phyloP scores from a whole-genome alignment of 1,140 invertebrate species.

The Diachasmimorpha longicaudata region DNA sequence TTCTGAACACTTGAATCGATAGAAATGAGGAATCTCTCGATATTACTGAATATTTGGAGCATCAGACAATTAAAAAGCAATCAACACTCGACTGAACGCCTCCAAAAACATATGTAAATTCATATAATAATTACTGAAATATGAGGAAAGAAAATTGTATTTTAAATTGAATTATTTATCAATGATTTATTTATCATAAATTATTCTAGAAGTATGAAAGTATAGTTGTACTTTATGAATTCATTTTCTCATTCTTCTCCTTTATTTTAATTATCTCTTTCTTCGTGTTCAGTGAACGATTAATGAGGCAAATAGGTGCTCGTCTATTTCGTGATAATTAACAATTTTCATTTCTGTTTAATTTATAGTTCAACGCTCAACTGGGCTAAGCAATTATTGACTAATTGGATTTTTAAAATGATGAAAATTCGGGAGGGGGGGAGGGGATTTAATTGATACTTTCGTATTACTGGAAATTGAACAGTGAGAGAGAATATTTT shows the following conservation, averaged over 20 bases:
- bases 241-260: slow-evolving; percentile 8
- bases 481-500: slow-evolving; percentile 11
- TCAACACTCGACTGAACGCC: background rate
- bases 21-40: background rate
- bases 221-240: slow-evolving; percentile 52
- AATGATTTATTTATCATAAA: slow-evolving; percentile 38
- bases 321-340: slow-evolving; percentile 11
- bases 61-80: background rate
- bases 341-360: background rate
- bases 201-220: slow-evolving; percentile 52
- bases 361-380: background rate
- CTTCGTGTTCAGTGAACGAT: slow-evolving; percentile 4
- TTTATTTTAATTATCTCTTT: background rate
- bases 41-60: background rate
- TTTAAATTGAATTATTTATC: background rate
- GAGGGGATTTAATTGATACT: background rate
- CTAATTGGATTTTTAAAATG: background rate
- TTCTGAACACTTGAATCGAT: background rate
- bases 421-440: background rate
- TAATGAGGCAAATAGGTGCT: slow-evolving; percentile 16
- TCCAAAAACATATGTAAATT: background rate
- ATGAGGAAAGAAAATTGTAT: background rate
- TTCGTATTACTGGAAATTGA: background rate
- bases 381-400: background rate
- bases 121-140: background rate